Conservation (phyloP, 37 sponge, comb jelly and placozoan genomes). For the Aphrocallistes beatrix region DNA sequence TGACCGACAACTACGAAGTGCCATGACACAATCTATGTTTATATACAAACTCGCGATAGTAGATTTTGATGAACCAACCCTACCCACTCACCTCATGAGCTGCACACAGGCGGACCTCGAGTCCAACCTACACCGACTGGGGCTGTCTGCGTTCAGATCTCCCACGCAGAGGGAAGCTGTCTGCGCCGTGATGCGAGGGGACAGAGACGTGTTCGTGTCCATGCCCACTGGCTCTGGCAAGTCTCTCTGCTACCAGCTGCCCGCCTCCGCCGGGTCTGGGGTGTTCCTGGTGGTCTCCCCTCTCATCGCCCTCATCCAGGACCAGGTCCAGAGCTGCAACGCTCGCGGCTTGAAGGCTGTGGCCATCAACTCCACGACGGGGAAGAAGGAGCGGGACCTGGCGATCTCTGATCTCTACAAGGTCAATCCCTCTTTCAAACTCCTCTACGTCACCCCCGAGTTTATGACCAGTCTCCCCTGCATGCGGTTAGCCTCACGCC, state of each 20-base stretch:
- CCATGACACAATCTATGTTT: too few relatives aligned
- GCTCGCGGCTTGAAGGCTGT: slow-evolving; percentile 43
- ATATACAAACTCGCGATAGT: too few relatives aligned
- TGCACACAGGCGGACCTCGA: too few relatives aligned
- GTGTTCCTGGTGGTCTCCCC: slow-evolving; percentile 90
- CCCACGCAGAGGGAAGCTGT: not conserved
- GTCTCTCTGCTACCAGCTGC: slow-evolving; percentile 94
- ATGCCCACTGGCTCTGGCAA: slow-evolving; percentile 99
- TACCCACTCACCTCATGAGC: too few relatives aligned
- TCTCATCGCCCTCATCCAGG: slow-evolving; percentile 86
- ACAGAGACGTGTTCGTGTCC: slow-evolving; percentile 76
- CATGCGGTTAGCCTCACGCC: slow-evolving; percentile 24
- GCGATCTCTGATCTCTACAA: slow-evolving; percentile 55
- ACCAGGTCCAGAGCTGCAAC: slow-evolving; percentile 70
- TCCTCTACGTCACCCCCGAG: slow-evolving; percentile 95
- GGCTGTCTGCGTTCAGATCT: not conserved
- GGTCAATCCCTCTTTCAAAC: slow-evolving; percentile 39
- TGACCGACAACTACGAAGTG: too few relatives aligned
- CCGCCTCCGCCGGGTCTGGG: slow-evolving; percentile 58
- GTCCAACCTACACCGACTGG: not conserved
- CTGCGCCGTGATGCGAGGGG: slow-evolving; percentile 24
- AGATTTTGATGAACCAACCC: too few relatives aligned
- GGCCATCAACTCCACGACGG: slow-evolving; percentile 77
- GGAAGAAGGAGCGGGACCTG: slow-evolving; percentile 32
- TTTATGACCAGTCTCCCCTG: slow-evolving; percentile 61